A percentile compares a stretch with the other conserved stretches of the same genome.
Evolutionary conservation across 1,140 invertebrate genomes (phyloP).

Genomic region (Lasioglossum baleicum): DNA sequence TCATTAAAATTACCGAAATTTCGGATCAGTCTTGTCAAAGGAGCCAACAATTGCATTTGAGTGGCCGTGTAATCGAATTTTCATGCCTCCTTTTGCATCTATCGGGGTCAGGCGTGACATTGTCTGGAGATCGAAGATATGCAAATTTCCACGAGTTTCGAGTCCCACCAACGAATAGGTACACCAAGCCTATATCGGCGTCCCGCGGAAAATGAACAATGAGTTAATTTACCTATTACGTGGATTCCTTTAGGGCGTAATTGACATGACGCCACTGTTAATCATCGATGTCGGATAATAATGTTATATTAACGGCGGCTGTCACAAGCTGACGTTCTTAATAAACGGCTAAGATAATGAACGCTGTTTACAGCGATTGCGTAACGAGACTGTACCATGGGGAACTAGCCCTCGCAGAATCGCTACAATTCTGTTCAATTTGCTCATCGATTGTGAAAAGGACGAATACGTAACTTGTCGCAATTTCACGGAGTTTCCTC

Average conservation of each 20-base stretch:
- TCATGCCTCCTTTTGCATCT: slow-evolving; percentile 27
- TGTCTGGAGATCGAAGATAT: slow-evolving; percentile 43
- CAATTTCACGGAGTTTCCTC: neutral
- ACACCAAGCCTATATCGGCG: neutral
- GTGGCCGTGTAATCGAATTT: slow-evolving; percentile 23
- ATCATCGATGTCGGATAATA: slow-evolving; percentile 14
- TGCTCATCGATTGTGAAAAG: too few relatives aligned
- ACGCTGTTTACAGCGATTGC: slow-evolving; percentile 6
- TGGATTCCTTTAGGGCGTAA: slow-evolving; percentile 1
- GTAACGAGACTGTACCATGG: slow-evolving; percentile 20
- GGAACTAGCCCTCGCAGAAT: neutral
- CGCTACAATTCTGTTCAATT: neutral
- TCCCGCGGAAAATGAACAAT: slow-evolving; percentile 45
- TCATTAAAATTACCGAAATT: neutral
- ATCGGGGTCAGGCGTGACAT: slow-evolving; percentile 51
- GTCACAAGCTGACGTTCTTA: slow-evolving; percentile 16
- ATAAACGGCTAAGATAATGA: slow-evolving; percentile 6
- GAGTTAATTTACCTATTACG: slow-evolving; percentile 42
- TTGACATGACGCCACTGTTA: slow-evolving; percentile 23
- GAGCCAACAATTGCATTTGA: slow-evolving; percentile 11
- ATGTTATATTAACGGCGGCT: slow-evolving; percentile 17
- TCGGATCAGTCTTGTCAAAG: neutral
- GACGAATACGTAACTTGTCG: neutral
- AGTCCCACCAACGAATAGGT: neutral
- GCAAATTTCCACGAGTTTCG: slow-evolving; percentile 41